These are phyloP conservation scores for Tragelaphus scriptus DNA, from an alignment of 2,113 vertebrate species.

Conservation along the genomic window DNA sequence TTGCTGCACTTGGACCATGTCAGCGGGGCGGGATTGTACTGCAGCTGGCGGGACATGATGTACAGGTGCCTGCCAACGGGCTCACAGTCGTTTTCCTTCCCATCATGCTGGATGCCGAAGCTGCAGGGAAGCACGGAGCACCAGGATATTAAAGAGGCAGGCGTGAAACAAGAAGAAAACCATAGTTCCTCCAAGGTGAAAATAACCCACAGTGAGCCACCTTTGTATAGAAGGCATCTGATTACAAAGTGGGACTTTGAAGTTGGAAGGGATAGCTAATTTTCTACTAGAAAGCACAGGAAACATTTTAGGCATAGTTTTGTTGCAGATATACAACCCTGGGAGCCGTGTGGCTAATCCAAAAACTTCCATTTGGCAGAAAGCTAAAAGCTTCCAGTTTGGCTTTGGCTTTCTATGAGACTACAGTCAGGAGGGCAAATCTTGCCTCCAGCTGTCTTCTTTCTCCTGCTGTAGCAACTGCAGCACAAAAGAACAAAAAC, in stretches of 20 bases:
- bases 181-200: not conserved
- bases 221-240: not conserved
- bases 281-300: not conserved
- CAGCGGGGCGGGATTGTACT: conserved; percentile 94
- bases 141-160: not conserved
- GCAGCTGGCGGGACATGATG: conserved; percentile 96
- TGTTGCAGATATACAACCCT: not conserved
- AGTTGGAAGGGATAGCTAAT: not conserved
- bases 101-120: conserved; percentile 97
- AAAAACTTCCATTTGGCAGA: not conserved
- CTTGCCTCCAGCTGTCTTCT: not conserved
- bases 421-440: not conserved
- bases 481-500: not conserved
- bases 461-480: not conserved
- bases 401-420: not conserved
- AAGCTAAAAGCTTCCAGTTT: not conserved
- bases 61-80: conserved; percentile 86
- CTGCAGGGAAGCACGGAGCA: conserved; percentile 72
- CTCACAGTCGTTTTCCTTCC: conserved; percentile 97
- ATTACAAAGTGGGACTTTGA: not conserved
- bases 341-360: not conserved
- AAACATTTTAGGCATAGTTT: not conserved
- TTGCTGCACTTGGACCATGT: conserved; percentile 98
- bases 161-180: not conserved
- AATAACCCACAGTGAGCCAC: not conserved